phyloP scores from a whole-genome alignment of 2,113 vertebrate genomes.

The Ammodytes dubius region DNA sequence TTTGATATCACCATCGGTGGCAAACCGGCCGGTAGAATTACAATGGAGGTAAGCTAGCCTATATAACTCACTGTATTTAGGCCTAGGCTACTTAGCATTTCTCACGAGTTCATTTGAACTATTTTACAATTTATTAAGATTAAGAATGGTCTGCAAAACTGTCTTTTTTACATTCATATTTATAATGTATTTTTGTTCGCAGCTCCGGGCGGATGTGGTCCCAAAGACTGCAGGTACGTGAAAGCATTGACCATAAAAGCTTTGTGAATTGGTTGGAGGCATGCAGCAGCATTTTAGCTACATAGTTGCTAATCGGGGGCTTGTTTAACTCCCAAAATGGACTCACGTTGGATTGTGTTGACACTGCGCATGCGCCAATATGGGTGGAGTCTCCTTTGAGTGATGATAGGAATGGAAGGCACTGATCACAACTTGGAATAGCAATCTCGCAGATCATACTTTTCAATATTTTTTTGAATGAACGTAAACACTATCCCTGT shows the following conservation, averaged over 20 bases:
- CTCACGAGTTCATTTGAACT: no score
- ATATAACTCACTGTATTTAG: no score
- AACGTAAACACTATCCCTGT: no score
- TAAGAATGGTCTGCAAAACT: no score
- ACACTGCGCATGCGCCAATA: not conserved
- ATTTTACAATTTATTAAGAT: not conserved
- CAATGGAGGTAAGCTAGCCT: conserved; percentile 84
- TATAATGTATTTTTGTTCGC: conserved; percentile 37
- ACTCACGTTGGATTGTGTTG: not conserved
- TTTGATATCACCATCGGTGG: conserved; percentile 81
- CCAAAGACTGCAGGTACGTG: conserved; percentile 91
- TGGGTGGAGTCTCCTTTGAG: not conserved
- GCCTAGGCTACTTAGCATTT: not conserved
- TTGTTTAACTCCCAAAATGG: not conserved
- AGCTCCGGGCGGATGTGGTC: conserved; percentile 91
- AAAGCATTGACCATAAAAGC: no score
- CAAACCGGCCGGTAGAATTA: conserved; percentile 75
- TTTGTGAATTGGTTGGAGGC: not conserved
- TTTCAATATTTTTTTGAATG: no score
- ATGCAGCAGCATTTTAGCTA: no score
- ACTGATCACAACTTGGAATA: no score
- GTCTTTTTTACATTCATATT: not conserved
- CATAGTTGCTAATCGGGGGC: not conserved
- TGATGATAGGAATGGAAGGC: no score
- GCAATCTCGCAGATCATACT: no score